Evolutionary conservation across 2,888 invertebrate species (phyloP).

Genomic region (Drosophila robusta): DNA sequence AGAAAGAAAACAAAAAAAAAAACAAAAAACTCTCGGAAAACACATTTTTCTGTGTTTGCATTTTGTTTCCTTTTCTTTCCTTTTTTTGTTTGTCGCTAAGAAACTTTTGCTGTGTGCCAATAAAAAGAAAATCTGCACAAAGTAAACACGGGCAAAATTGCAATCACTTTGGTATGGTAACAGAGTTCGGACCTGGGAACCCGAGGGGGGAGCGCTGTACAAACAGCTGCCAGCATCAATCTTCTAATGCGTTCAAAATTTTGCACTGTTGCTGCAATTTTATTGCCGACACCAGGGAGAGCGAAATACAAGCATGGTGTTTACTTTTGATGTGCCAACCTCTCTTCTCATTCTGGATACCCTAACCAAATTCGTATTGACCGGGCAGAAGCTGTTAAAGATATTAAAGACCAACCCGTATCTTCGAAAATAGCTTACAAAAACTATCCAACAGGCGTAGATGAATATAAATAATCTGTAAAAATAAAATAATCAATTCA

Average conservation of each 20-base stretch:
- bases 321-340: slow-evolving; percentile 54
- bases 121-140: slow-evolving; percentile 73
- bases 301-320: slow-evolving; percentile 44
- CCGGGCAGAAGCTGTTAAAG: slow-evolving; percentile 6
- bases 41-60: slow-evolving; percentile 53
- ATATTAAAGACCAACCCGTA: not conserved
- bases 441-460: not conserved
- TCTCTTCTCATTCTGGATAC: slow-evolving; percentile 21
- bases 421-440: not conserved
- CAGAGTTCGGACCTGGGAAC: not conserved
- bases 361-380: slow-evolving; percentile 36
- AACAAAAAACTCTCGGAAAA: slow-evolving; percentile 44
- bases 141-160: slow-evolving; percentile 76
- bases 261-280: slow-evolving; percentile 74
- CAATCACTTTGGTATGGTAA: slow-evolving; percentile 66
- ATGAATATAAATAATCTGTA: slow-evolving; percentile 5
- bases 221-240: slow-evolving; percentile 79
- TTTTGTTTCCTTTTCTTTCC: slow-evolving; percentile 51
- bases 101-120: slow-evolving; percentile 60
- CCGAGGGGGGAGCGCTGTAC: slow-evolving; percentile 28
- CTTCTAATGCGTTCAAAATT: slow-evolving; percentile 78
- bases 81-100: slow-evolving; percentile 56
- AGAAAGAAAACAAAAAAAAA: slow-evolving; percentile 34
- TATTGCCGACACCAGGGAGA: slow-evolving; percentile 57
- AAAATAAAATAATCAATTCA: not conserved